These are phyloP conservation scores for Chalcosyrphus nemorum DNA, from an alignment of 2,888 invertebrate genomes.

Conservation along the genomic window DNA sequence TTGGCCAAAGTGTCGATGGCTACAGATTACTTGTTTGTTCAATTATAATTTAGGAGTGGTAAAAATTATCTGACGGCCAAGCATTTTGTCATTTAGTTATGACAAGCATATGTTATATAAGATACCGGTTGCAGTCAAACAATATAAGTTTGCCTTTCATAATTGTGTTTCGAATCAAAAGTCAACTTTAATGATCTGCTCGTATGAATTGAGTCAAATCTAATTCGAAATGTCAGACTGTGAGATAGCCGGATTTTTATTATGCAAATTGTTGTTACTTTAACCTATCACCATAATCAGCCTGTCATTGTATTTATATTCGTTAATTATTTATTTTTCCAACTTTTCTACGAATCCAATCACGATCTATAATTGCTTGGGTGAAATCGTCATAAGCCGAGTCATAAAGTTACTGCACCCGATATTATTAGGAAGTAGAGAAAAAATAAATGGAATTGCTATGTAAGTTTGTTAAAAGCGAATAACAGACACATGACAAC, in stretches of 20 bases:
- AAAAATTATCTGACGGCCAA: background rate
- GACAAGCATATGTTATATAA: background rate
- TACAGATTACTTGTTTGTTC: constrained; percentile 2
- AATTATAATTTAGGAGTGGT: background rate
- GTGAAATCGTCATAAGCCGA: no score
- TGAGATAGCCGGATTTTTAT: background rate
- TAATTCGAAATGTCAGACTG: background rate
- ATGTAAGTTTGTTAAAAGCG: no score
- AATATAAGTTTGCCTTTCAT: background rate
- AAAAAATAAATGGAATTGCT: no score
- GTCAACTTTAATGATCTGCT: background rate
- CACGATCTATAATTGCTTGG: no score
- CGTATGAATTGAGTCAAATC: background rate
- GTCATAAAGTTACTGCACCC: no score
- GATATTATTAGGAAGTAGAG: no score
- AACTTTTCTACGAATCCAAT: no score
- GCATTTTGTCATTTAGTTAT: background rate
- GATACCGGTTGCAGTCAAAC: background rate
- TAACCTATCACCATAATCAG: no score
- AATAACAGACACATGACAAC: no score
- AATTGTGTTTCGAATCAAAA: background rate
- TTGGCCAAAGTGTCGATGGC: background rate
- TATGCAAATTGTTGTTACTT: no score
- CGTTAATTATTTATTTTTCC: no score
- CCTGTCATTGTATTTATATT: no score